A percentile compares a stretch with the other conserved stretches of the same genome.
phyloP scores from a whole-genome alignment of 2,888 invertebrate species.

The Pilophorus perplexus region DNA sequence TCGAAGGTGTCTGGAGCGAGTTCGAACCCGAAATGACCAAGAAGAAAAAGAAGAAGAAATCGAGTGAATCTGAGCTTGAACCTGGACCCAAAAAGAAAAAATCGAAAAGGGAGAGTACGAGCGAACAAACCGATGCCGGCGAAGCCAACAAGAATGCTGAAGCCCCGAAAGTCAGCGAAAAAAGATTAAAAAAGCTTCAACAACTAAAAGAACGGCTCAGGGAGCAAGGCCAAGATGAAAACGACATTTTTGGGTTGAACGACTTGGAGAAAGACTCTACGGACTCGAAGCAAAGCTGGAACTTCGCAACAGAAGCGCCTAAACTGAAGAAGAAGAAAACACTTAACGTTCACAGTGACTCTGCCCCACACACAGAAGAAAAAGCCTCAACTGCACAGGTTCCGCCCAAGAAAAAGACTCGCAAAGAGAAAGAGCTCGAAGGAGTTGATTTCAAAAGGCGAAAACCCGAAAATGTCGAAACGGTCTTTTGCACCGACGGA shows the following conservation, averaged over 20 bases:
- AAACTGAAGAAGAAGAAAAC: neutral
- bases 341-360: conserved; percentile 16
- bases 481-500: conserved; percentile 21
- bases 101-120: neutral
- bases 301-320: too few relatives aligned
- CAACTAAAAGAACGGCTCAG: too few relatives aligned
- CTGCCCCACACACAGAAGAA: neutral
- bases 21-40: conserved; percentile 16
- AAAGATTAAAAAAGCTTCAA: too few relatives aligned
- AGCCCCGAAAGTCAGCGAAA: too few relatives aligned
- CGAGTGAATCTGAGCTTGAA: conserved; percentile 12
- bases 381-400: too few relatives aligned
- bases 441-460: conserved; percentile 20
- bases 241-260: too few relatives aligned
- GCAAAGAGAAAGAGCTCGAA: conserved; percentile 10
- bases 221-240: neutral
- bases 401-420: conserved; percentile 17
- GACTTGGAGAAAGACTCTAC: too few relatives aligned
- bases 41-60: conserved; percentile 39
- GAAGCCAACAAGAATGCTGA: too few relatives aligned
- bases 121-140: too few relatives aligned
- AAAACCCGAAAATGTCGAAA: conserved; percentile 29
- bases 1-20: conserved; percentile 6
- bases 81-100: neutral
- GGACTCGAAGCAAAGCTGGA: too few relatives aligned